phyloP scores from a whole-genome alignment of 2,113 vertebrate genomes.

The Casuarius casuarius region DNA sequence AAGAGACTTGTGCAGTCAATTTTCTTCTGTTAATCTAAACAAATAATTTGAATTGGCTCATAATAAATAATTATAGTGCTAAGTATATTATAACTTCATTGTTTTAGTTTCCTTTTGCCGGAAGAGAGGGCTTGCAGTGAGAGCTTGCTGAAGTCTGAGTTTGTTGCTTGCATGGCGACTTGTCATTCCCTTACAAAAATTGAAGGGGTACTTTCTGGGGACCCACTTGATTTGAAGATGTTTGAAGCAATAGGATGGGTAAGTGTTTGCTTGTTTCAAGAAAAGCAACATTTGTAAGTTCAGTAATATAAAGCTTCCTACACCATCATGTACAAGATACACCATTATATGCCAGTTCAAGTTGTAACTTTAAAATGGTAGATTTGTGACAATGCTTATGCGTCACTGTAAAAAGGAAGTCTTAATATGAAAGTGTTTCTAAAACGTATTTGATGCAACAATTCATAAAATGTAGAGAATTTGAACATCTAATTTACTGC shows the following conservation, averaged over 20 bases:
- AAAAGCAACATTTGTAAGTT: neutral
- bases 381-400: neutral
- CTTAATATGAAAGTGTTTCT: neutral
- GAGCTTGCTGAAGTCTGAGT: conserved; percentile 89
- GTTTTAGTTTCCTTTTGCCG: conserved; percentile 87
- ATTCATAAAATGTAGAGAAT: neutral
- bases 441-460: neutral
- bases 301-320: neutral
- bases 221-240: conserved; percentile 98
- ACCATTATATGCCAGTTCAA: neutral
- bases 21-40: conserved; percentile 59
- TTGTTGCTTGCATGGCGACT: conserved; percentile 96
- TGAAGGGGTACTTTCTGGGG: conserved; percentile 93
- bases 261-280: conserved; percentile 59
- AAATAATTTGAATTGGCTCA: conserved; percentile 60
- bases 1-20: conserved; percentile 42
- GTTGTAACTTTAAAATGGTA: neutral
- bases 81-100: conserved; percentile 60
- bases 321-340: neutral
- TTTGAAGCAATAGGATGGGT: conserved; percentile 98
- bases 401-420: neutral
- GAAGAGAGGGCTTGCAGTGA: conserved; percentile 89
- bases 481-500: neutral
- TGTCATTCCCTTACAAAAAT: conserved; percentile 99
- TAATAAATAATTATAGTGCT: conserved; percentile 54